Evolutionary conservation across 2,888 invertebrate species (phyloP).

Genomic region (Rhagophthalmus giganteus): DNA sequence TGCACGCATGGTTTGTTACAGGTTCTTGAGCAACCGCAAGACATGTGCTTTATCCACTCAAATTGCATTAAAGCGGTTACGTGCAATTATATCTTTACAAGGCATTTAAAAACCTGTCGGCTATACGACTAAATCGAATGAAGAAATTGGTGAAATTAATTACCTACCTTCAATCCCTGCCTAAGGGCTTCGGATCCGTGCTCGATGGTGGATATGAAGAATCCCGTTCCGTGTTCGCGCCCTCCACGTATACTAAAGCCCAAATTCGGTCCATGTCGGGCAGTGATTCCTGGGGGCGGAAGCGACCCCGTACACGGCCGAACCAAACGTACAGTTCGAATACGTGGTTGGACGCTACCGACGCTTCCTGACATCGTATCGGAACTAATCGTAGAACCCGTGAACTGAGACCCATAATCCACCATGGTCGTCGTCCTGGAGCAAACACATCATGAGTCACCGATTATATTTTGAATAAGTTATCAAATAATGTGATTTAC

Average conservation of each 20-base stretch:
- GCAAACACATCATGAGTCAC: constrained; percentile 10
- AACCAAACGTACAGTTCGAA: constrained; percentile 63
- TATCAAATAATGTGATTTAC: constrained; percentile 7
- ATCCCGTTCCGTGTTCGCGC: constrained; percentile 87
- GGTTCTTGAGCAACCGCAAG: no score
- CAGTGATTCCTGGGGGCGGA: constrained; percentile 56
- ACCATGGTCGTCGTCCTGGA: constrained; percentile 42
- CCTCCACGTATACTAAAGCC: constrained; percentile 87
- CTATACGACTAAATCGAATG: no score
- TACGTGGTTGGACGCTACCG: constrained; percentile 59
- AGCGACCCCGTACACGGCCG: constrained; percentile 53
- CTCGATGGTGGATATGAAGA: constrained; percentile 88
- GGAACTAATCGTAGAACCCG: constrained; percentile 50
- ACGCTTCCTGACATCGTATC: constrained; percentile 55
- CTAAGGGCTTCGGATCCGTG: constrained; percentile 83
- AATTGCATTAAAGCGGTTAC: no score
- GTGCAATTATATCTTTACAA: no score
- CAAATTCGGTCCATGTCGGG: constrained; percentile 67
- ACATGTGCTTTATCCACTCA: no score
- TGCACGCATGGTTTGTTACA: no score
- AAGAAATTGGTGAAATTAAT: no score
- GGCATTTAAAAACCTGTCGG: no score
- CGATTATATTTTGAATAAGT: constrained; percentile 14
- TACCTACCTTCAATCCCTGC: constrained; percentile 81
- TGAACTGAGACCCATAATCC: constrained; percentile 45